A percentile compares a stretch with the other conserved stretches of the same genome.
Evolutionary conservation across 1,140 invertebrate genomes (phyloP).

Genomic region (Artemia franciscana): DNA sequence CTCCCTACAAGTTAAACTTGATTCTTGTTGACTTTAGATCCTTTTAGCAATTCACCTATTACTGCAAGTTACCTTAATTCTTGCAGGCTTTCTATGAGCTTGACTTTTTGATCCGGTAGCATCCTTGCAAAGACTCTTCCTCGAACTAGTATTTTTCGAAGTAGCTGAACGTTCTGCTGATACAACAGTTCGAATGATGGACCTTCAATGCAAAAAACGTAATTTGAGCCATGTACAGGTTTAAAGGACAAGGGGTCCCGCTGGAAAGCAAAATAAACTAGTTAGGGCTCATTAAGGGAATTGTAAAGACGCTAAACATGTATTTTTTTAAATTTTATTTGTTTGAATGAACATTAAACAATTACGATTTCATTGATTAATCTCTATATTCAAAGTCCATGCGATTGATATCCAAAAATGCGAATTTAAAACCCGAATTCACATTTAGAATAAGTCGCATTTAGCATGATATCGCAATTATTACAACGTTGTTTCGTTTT

Average conservation of each 20-base stretch:
- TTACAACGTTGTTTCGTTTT: too few species aligned
- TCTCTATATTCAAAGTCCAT: too few species aligned
- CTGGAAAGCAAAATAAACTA: too few species aligned
- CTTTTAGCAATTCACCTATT: background rate
- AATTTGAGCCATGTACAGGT: conserved; percentile 7
- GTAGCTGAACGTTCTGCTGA: conserved; percentile 12
- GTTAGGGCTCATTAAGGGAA: too few species aligned
- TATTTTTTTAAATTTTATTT: too few species aligned
- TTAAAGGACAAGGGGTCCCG: background rate
- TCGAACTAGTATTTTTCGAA: conserved; percentile 14
- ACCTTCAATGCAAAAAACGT: conserved; percentile 17
- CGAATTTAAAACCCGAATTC: too few species aligned
- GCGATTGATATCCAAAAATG: too few species aligned
- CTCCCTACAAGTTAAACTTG: background rate
- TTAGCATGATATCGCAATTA: too few species aligned
- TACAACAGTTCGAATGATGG: conserved; percentile 15
- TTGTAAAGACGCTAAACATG: too few species aligned
- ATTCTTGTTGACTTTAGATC: background rate
- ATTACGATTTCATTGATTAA: too few species aligned
- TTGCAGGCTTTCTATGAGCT: conserved; percentile 29
- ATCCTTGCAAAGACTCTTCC: conserved; percentile 31
- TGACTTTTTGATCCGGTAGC: conserved; percentile 34
- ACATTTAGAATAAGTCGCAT: too few species aligned
- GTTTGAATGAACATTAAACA: too few species aligned
- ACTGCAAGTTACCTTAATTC: conserved; percentile 23